A percentile compares a stretch with the other conserved stretches of the same genome.
These are phyloP conservation scores for Acanthiza pusilla DNA, from an alignment of 2,797 vertebrate species.

Conservation along the genomic window DNA sequence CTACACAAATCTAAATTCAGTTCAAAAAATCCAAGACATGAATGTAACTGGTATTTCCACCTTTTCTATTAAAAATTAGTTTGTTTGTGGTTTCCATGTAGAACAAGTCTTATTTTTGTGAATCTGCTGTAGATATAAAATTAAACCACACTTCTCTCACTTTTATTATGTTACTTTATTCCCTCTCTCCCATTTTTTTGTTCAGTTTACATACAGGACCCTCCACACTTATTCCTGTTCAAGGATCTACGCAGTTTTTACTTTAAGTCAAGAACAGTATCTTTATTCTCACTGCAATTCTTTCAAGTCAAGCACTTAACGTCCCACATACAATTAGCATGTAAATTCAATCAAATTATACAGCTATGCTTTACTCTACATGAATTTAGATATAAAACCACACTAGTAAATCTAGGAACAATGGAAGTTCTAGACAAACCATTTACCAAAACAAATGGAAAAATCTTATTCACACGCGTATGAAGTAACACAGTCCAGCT, in stretches of 20 bases:
- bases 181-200: neutral
- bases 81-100: neutral
- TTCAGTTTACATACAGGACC: conserved; percentile 4
- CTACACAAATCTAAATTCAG: neutral
- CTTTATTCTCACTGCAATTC: conserved; percentile 46
- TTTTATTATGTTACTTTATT: conserved; percentile 23
- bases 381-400: conserved; percentile 9
- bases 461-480: neutral
- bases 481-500: neutral
- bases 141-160: neutral
- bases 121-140: neutral
- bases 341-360: neutral
- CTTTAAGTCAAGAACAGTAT: conserved; percentile 5
- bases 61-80: neutral
- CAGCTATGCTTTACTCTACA: conserved; percentile 20
- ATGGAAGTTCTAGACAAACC: neutral
- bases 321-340: neutral
- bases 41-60: neutral
- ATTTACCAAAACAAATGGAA: neutral
- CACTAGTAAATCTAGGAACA: neutral
- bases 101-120: neutral
- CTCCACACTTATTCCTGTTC: neutral
- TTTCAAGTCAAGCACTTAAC: neutral
- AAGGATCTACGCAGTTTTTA: neutral
- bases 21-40: neutral